Evolutionary conservation across 2,888 invertebrate genomes (phyloP), one percentile per base, ranked within the genome.

Genomic region (Drosophila bunnanda): DNA sequence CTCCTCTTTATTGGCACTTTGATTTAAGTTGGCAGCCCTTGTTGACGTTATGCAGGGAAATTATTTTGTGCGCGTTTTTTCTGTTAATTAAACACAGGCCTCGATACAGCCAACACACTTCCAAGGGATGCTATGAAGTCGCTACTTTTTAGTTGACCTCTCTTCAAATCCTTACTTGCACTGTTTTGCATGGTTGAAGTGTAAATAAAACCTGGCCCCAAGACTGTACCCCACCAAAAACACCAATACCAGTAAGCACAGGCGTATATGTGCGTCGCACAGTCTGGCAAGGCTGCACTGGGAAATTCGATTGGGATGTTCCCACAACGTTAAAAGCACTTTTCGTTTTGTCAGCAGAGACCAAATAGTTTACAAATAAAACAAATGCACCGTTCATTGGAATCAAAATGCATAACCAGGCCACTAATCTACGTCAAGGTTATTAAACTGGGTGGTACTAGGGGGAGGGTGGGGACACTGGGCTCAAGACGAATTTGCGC

Each of bases 141-240:
- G 7, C 25, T 36, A 17, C 17, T 28, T 53, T 34, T n/a, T n/a
- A 8, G 7, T 13, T 7, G 10, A 22, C 9, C 2, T 22, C 2
- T 28, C 0, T 13, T 1, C 10, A 32, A 12, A 4, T 15, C 62
- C 9, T 4, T 13, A 38, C 6, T 4, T 30, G n/a, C 38, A 28
- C 9, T 12, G 20, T 25, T 13, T n/a, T n/a, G 22, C 28, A 22
- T 13, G 13, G 22, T 9, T 8, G n/a, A 12, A 30, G 9, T 12
- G 22, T 17, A 32, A n/a, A 12, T n/a, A 34, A 25, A 20, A 32
- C 32, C 20, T 48, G 60, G 50, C 70, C 70, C 65, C 71, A 50
- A 75, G 75, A 75, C 74, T 74, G 74, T 75, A 74, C 74, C 75
- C 75, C 75, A 66, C 46, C 52, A 60, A 71, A 57, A 55, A 55